Evolutionary conservation across 1,140 invertebrate genomes (phyloP).

Genomic region (Micrasema longulum): DNA sequence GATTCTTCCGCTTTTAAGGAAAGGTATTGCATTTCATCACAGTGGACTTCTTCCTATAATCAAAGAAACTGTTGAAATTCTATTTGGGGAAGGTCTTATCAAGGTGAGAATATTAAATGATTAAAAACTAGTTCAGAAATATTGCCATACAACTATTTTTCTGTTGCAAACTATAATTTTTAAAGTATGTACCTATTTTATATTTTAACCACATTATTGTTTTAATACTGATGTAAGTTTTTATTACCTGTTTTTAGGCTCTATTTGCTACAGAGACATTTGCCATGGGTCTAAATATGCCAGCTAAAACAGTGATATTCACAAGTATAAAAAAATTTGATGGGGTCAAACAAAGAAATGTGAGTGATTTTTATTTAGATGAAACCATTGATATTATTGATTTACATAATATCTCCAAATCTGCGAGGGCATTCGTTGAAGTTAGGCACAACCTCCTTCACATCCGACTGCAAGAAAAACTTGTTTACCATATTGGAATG

Average conservation of each 20-base stretch:
- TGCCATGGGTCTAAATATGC: slow-evolving; percentile 99
- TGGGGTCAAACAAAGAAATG: slow-evolving; percentile 92
- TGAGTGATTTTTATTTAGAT: slow-evolving; percentile 62
- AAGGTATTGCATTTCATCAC: slow-evolving; percentile 99
- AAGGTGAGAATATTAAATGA: slow-evolving; percentile 45
- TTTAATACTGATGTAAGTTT: too few relatives aligned
- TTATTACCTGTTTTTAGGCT: slow-evolving; percentile 68
- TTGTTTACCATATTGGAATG: too few relatives aligned
- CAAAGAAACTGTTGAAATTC: slow-evolving; percentile 99
- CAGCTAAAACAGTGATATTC: slow-evolving; percentile 97
- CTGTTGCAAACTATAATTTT: too few relatives aligned
- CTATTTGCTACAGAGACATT: slow-evolving; percentile 99
- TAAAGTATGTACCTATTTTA: too few relatives aligned
- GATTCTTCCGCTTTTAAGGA: slow-evolving; percentile 89
- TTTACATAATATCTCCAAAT: too few relatives aligned
- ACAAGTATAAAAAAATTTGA: slow-evolving; percentile 97
- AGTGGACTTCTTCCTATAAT: slow-evolving; percentile 95
- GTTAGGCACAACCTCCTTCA: too few relatives aligned
- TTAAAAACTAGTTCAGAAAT: too few relatives aligned
- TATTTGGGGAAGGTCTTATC: slow-evolving; percentile 97
- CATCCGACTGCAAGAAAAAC: too few relatives aligned
- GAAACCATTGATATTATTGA: too few relatives aligned
- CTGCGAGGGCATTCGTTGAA: too few relatives aligned
- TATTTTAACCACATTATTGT: too few relatives aligned
- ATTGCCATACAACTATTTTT: too few relatives aligned